phyloP scores from a whole-genome alignment of 2,797 vertebrate species.

The Anomalospiza imberbis region DNA sequence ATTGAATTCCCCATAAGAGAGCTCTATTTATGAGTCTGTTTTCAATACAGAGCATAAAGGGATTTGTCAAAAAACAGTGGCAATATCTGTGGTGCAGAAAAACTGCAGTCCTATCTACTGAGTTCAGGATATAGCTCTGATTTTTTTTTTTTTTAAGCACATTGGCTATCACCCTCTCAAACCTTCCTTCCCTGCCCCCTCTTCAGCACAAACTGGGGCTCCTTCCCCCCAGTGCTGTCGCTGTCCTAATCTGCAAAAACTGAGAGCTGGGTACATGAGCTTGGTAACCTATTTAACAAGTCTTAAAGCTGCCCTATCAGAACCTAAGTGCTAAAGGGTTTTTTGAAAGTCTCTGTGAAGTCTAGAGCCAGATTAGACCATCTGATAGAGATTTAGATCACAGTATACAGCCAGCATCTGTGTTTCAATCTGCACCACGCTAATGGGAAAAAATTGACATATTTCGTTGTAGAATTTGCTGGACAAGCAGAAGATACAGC shows the following conservation, averaged over 20 bases:
- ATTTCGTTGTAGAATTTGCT: conserved; percentile 38
- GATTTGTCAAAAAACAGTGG: conserved; percentile 65
- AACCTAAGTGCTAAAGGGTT: conserved; percentile 25
- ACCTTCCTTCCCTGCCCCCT: background rate
- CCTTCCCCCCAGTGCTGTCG: background rate
- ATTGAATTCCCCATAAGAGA: conserved; percentile 50
- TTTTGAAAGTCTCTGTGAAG: conserved; percentile 38
- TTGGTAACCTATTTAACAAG: conserved; percentile 5
- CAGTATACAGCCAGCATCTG: conserved; percentile 22
- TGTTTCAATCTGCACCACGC: conserved; percentile 40
- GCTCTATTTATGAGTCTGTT: conserved; percentile 52
- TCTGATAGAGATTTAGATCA: conserved; percentile 42
- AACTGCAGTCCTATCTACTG: conserved; percentile 2
- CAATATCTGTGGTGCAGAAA: conserved; percentile 50
- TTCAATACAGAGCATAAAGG: conserved; percentile 56
- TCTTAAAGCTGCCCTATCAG: conserved; percentile 33
- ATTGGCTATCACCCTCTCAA: background rate
- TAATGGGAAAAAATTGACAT: conserved; percentile 23
- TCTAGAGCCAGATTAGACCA: conserved; percentile 30
- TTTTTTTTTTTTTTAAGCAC: background rate
- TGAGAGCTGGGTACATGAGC: background rate
- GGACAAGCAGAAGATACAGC: conserved; percentile 44
- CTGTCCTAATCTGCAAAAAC: conserved; percentile 1
- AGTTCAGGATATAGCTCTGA: background rate
- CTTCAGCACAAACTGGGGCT: background rate